Base-by-base conservation (phyloP, 2,888 invertebrate genomes). In the Melanchra persicariae region DNA sequence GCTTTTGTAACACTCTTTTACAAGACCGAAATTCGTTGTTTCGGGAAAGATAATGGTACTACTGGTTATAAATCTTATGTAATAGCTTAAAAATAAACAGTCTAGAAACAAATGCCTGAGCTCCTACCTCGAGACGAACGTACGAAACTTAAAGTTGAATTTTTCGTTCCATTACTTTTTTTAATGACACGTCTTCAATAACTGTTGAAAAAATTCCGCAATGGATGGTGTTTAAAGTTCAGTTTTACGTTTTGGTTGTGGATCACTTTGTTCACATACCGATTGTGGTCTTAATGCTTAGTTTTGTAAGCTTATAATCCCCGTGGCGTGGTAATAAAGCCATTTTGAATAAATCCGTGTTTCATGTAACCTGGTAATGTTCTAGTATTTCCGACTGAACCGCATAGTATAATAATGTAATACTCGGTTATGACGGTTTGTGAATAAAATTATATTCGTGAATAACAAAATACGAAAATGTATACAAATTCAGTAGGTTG, bases 11-110 rank as follows among this genome's bases (percentile, higher is more conserved):
- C 63, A 77, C 65, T 77, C 68, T 81, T 83, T 77, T 75, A 74
- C 71, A 71, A 88, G 85, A 86, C 91, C 88, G 82, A 88, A 91
- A 87, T 88, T 88, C 79, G 89, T 89, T 87, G 88, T 88, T 88
- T 88, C 84, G 86, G 84, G 78, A 81, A 88, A 92, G 92, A 92
- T 92, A 92, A 92, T 92, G 89, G 91, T 78, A 83, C 87, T 82
- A 82, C 87, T 83, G 87, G 89, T 87, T 86, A 89, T 92, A 92
- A 92, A 92, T 92, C 91, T 89, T 84, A 77, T 73, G 87, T 89
- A 92, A 92, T 92, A 90, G 92, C 87, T 87, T 88, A 91, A 92
- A 91, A 91, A 92, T 91, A 92, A 92, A 92, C 91, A 90, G 85
- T 85, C 77, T 72, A 79, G 86, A 78, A 85, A 81, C 83, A 74